Base-by-base conservation (phyloP, 2,888 invertebrate species). In the Caenorhabditis zanzibari region DNA sequence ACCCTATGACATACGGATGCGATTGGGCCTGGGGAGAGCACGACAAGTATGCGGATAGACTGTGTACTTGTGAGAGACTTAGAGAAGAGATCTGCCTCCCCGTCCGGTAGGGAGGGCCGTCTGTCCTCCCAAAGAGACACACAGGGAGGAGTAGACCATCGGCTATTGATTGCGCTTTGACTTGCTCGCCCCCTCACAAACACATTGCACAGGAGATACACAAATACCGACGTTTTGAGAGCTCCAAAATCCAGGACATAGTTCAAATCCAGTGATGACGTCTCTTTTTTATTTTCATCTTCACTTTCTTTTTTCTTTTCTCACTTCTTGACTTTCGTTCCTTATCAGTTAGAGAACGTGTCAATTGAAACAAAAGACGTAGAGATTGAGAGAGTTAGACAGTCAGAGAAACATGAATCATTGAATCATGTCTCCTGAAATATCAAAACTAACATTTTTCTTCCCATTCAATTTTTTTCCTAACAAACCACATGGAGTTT, bases 161-260 rank as follows among this genome's bases (percentile, higher is more conserved):
- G 81, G 81, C 81, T 81, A 81, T 81, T 75, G 81, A 81, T 81
- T 75, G 75, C 68, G 68, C 74, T 74, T 71, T 69, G 61, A 58
- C 69, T 77, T 49, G 63, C 71, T 79, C 79, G 79, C 79, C 79
- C 79, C 59, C 79, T 64, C 79, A 69, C 72, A 61, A 35, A 64
- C 54, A 64, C 54, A n/a, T n/a, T n/a, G n/a, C n/a, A n/a, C n/a
- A n/a, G n/a, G n/a, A n/a, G n/a, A n/a, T n/a, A 54, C 38, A 49
- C 26, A 63, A 26, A 14, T 9, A 64, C 54, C 22, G 68, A 56
- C 49, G 47, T 66, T 66, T 35, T 66, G 49, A 32, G 14, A 14
- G 10, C n/a, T 52, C 28, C 19, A 28, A 66, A 32, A 52, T 52
- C 26, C 26, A 54, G n/a, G 5, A 49, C 44, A 52, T 22, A 54